Evolutionary conservation across 2,113 vertebrate species (phyloP).

Genomic region (Alexandromys fortis): DNA sequence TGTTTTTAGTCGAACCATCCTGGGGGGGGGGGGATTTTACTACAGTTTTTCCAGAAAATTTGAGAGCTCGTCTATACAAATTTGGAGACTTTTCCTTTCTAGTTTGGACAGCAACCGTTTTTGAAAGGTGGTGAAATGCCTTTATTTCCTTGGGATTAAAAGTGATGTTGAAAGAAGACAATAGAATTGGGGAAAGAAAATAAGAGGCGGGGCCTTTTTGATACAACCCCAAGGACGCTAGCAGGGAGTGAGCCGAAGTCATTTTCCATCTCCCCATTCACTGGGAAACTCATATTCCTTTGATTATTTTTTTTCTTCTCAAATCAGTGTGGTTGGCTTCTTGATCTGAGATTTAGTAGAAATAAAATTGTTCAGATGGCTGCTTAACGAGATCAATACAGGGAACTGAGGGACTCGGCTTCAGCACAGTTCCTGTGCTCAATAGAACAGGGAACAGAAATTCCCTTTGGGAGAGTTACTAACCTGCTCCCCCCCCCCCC

Average conservation of each 20-base stretch:
- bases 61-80: conserved; percentile 67
- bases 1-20: not conserved
- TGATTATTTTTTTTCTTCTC: not conserved
- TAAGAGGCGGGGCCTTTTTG: not conserved
- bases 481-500: not conserved
- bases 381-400: not conserved
- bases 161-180: not conserved
- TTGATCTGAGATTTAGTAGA: not conserved
- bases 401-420: not conserved
- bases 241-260: not conserved
- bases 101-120: not conserved
- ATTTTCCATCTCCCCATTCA: not conserved
- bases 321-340: not conserved
- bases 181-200: conserved; percentile 2
- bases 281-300: not conserved
- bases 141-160: conserved; percentile 39
- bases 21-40: not conserved
- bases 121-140: not conserved
- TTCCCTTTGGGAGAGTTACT: not conserved
- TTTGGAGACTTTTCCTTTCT: not conserved
- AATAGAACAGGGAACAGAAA: not conserved
- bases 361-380: conserved; percentile 14
- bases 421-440: not conserved
- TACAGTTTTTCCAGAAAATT: conserved; percentile 40
- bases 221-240: not conserved